phyloP scores from a whole-genome alignment of 92 coral and sea anemone species.

The Zoanthus gigantus region DNA sequence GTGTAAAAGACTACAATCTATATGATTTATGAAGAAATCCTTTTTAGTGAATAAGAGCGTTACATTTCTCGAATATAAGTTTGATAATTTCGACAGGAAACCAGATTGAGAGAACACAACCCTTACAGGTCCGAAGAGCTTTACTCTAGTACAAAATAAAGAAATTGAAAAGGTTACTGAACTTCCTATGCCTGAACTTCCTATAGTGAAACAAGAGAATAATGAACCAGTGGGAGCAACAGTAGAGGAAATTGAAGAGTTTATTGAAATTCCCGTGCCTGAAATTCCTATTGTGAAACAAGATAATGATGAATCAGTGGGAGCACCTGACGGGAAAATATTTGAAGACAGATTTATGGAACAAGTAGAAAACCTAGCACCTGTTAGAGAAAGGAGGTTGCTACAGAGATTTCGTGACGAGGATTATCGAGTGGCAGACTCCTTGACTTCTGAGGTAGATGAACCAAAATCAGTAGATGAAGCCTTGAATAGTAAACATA shows the following conservation, averaged over 20 bases:
- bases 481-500: neutral
- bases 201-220: neutral
- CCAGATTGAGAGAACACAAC: neutral
- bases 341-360: conserved; percentile 40
- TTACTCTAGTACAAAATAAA: neutral
- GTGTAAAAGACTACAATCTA: conserved; percentile 47
- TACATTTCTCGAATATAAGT: conserved; percentile 47
- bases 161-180: neutral
- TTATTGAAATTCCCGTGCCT: neutral
- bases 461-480: conserved; percentile 27
- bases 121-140: neutral
- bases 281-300: neutral
- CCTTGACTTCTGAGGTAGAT: conserved; percentile 19
- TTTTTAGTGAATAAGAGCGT: conserved; percentile 40
- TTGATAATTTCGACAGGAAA: conserved; percentile 44
- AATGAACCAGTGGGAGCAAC: neutral
- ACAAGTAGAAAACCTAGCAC: neutral
- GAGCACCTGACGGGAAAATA: neutral
- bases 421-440: neutral
- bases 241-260: neutral
- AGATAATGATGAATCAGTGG: neutral
- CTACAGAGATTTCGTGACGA: conserved; percentile 2
- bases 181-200: neutral
- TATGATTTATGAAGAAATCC: conserved; percentile 49
- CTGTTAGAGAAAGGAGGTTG: conserved; percentile 1